Evolutionary conservation across 2,113 vertebrate genomes (phyloP), one percentile per base, ranked within the genome.

Genomic region (Todiramphus chloris): DNA sequence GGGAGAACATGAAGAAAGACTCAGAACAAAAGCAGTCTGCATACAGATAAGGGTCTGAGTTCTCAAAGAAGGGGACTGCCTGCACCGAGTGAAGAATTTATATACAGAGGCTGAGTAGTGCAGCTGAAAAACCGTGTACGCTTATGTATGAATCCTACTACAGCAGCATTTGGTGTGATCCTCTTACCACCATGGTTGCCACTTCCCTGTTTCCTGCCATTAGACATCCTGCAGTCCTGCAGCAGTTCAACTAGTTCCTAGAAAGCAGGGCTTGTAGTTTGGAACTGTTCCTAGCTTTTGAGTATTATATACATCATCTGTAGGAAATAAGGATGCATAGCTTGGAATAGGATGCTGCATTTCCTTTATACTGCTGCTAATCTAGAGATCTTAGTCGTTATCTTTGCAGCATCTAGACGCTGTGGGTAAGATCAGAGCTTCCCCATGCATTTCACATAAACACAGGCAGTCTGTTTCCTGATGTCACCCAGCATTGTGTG

Each of bases 1-100:
- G n/a, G 35, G 94, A 96, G 90, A 97, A 96, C 96, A 86, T 90
- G 94, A 97, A 97, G 97, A 97, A 95, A 96, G 93, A 64, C 48
- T 68, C 56, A 11, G 18, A 95, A 97, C 95, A 74, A 93, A 96
- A 96, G 92, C 91, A 96, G 73, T 48, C 60, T 95, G 95, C 96
- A 96, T 97, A 94, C 89, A 96, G 93, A 98, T 98, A 97, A 97
- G 95, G 37, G 95, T 55, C 63, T 83, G 94, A 81, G 53, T 95
- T 97, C 93, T 94, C 46, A 91, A 95, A 90, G 83, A 97, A 56
- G 39, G 60, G 74, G 72, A 72, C 31, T 86, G 90, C 46, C 48
- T 90, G 78, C 43, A 67, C 5, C 25, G 67, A 94, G 37, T 44
- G 59, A 90, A 51, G 93, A 95, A 95, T 96, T 96, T 83, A 81